These are phyloP conservation scores for Lepidurus packardi DNA, from an alignment of 1,140 invertebrate genomes.

Conservation along the genomic window DNA sequence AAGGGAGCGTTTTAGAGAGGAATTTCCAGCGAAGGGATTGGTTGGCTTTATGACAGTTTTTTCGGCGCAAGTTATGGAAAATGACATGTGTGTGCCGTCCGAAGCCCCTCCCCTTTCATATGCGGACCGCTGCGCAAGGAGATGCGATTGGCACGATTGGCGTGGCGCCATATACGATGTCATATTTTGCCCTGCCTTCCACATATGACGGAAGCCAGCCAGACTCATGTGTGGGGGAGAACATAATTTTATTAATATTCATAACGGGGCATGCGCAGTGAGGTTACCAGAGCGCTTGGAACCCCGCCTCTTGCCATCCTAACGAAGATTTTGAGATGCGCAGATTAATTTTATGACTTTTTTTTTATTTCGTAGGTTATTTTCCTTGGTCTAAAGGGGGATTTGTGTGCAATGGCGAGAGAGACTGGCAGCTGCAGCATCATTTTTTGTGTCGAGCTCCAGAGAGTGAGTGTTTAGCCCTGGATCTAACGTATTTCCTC, in stretches of 20 bases:
- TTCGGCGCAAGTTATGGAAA: constrained; percentile 12
- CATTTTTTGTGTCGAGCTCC: not conserved
- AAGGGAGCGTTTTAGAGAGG: too few relatives aligned
- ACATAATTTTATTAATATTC: constrained; percentile 22
- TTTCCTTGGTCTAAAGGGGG: not conserved
- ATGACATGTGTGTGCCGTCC: not conserved
- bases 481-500: constrained; percentile 10
- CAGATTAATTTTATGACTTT: constrained; percentile 7
- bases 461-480: not conserved
- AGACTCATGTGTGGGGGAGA: not conserved
- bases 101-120: not conserved
- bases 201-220: not conserved
- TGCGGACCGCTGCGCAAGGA: not conserved
- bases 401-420: not conserved
- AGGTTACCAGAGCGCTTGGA: too few relatives aligned
- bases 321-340: not conserved
- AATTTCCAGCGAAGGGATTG: not conserved
- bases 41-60: not conserved
- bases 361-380: not conserved
- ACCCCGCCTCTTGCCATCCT: too few relatives aligned
- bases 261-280: not conserved
- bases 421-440: constrained; percentile 4
- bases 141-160: not conserved
- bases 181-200: constrained; percentile 7
- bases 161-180: not conserved